Conservation (phyloP, 2,113 vertebrate species). For the Potamarius usumacintae region DNA sequence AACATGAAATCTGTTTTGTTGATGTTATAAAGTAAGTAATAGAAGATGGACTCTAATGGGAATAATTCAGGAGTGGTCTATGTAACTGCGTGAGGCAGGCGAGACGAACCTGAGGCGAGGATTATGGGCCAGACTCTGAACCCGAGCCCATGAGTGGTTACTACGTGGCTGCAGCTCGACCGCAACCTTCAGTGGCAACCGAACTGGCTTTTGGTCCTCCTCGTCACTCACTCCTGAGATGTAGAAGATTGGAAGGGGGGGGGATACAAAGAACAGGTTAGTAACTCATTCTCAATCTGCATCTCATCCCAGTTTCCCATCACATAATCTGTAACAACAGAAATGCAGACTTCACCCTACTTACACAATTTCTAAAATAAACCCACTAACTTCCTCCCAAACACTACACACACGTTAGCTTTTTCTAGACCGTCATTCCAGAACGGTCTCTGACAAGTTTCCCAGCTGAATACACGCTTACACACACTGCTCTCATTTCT, state of each 20-base stretch:
- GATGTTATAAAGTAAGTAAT: neutral
- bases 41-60: neutral
- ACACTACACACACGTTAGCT: neutral
- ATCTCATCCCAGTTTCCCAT: constrained; percentile 52
- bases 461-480: constrained; percentile 6
- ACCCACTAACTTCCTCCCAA: neutral
- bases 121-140: constrained; percentile 96
- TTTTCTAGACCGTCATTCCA: constrained; percentile 5
- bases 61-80: neutral
- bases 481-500: neutral
- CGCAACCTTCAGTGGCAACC: constrained; percentile 90
- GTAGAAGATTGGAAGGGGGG: neutral
- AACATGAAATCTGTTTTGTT: no score
- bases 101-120: constrained; percentile 88
- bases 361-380: constrained; percentile 50
- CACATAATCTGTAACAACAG: constrained; percentile 63
- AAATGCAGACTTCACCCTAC: constrained; percentile 54
- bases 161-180: constrained; percentile 93
- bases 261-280: constrained; percentile 11
- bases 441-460: neutral
- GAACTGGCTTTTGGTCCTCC: constrained; percentile 96
- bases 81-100: neutral
- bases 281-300: constrained; percentile 25
- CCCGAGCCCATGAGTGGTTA: constrained; percentile 92
- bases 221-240: constrained; percentile 90